These are phyloP conservation scores for Zenarchopterus dispar DNA, from an alignment of 2,797 vertebrate genomes.

Conservation along the genomic window DNA sequence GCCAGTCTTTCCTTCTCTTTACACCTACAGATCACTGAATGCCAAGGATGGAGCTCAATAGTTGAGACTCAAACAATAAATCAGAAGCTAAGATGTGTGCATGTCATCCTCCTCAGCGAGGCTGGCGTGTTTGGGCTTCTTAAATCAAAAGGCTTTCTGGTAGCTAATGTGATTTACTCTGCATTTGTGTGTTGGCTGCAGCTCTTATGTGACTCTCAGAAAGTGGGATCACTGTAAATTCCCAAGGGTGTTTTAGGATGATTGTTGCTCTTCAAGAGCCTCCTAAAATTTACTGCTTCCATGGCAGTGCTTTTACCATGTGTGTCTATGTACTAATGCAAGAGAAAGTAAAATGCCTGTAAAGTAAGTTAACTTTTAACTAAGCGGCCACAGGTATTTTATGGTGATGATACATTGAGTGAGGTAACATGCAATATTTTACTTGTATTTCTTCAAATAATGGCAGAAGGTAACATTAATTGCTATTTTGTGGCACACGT, in stretches of 20 bases:
- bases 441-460: no score
- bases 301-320: conserved; percentile 42
- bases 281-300: conserved; percentile 55
- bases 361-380: no score
- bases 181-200: conserved; percentile 49
- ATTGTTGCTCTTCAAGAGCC: conserved; percentile 63
- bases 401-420: no score
- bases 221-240: conserved; percentile 52
- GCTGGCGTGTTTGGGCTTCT: conserved; percentile 52
- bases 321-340: conserved; percentile 43
- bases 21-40: conserved; percentile 54
- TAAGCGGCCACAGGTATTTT: no score
- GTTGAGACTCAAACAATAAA: conserved; percentile 65
- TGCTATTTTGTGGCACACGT: no score
- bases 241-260: conserved; percentile 63
- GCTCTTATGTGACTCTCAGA: conserved; percentile 52
- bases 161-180: conserved; percentile 68
- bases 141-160: conserved; percentile 65
- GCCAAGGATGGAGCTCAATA: conserved; percentile 52
- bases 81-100: conserved; percentile 52
- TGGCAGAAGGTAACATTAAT: no score
- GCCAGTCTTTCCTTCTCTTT: conserved; percentile 55
- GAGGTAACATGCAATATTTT: no score
- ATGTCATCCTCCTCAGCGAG: conserved; percentile 28
- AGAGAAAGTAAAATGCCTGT: neutral